These are phyloP conservation scores for Brachylomia viminalis DNA, from an alignment of 2,888 invertebrate species.

Conservation along the genomic window DNA sequence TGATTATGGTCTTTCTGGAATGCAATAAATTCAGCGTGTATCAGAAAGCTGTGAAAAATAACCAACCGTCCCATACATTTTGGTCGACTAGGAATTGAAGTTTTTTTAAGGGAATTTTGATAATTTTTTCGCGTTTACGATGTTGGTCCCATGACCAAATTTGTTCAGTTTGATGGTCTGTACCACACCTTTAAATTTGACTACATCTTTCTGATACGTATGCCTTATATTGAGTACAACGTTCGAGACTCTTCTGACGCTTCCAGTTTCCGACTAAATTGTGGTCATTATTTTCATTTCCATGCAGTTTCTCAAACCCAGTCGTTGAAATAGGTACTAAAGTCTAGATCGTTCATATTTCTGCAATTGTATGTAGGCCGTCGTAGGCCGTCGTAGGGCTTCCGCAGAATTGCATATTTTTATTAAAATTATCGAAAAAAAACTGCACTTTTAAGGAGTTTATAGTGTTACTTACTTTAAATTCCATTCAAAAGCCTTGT, in stretches of 20 bases:
- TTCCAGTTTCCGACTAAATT: background rate
- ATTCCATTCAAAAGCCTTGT: background rate
- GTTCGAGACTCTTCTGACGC: background rate
- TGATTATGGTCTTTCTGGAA: background rate
- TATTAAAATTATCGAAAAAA: too few species aligned
- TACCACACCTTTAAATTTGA: too few species aligned
- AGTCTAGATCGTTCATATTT: background rate
- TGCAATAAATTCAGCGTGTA: background rate
- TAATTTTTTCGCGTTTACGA: too few species aligned
- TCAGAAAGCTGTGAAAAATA: too few species aligned
- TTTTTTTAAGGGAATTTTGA: too few species aligned
- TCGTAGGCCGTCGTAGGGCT: background rate
- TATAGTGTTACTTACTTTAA: background rate
- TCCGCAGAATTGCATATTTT: background rate
- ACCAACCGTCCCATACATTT: too few species aligned
- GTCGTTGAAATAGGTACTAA: constrained; percentile 1
- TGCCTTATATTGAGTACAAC: background rate
- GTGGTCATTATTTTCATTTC: background rate
- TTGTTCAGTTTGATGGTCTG: too few species aligned
- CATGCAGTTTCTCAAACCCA: background rate
- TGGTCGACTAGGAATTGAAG: too few species aligned
- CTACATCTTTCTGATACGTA: too few species aligned
- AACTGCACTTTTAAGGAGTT: background rate
- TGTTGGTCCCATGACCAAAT: too few species aligned
- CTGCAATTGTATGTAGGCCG: background rate